phyloP scores from a whole-genome alignment of 2,113 vertebrate genomes.

The Amphilophus citrinellus region DNA sequence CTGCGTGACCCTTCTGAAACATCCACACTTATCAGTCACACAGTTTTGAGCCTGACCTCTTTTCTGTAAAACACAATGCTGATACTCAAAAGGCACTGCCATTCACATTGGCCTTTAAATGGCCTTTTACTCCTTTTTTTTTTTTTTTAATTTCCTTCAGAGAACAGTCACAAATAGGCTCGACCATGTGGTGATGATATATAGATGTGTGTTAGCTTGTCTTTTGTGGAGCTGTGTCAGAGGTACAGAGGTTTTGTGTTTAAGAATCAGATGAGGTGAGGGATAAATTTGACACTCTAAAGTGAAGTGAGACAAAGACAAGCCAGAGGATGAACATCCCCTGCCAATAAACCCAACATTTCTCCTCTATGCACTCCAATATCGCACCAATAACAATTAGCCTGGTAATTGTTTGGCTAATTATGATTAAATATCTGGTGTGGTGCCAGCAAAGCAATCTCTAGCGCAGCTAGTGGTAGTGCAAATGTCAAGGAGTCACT shows the following conservation, averaged over 20 bases:
- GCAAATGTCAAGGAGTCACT: slow-evolving; percentile 44
- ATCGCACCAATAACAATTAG: slow-evolving; percentile 82
- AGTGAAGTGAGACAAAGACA: slow-evolving; percentile 34
- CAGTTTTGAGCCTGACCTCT: slow-evolving; percentile 44
- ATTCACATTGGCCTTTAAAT: slow-evolving; percentile 76
- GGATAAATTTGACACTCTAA: background rate
- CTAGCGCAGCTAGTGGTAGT: slow-evolving; percentile 35
- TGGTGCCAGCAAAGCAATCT: slow-evolving; percentile 72
- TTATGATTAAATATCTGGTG: slow-evolving; percentile 82
- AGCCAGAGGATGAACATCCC: slow-evolving; percentile 50
- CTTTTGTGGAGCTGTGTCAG: background rate
- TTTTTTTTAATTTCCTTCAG: slow-evolving; percentile 40
- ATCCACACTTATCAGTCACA: slow-evolving; percentile 54
- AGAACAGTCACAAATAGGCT: slow-evolving; percentile 40
- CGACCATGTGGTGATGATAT: background rate
- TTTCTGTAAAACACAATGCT: slow-evolving; percentile 58
- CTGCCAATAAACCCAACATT: slow-evolving; percentile 72
- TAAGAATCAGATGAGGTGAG: slow-evolving; percentile 5
- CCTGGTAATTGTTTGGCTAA: slow-evolving; percentile 80
- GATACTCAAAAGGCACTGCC: slow-evolving; percentile 59
- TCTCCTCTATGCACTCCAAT: slow-evolving; percentile 64
- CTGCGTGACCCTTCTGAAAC: slow-evolving; percentile 53
- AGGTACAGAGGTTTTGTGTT: background rate
- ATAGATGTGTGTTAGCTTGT: background rate
- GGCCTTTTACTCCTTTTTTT: slow-evolving; percentile 64